Conservation (phyloP, 2,888 invertebrate species). For the Diloba caeruleocephala region DNA sequence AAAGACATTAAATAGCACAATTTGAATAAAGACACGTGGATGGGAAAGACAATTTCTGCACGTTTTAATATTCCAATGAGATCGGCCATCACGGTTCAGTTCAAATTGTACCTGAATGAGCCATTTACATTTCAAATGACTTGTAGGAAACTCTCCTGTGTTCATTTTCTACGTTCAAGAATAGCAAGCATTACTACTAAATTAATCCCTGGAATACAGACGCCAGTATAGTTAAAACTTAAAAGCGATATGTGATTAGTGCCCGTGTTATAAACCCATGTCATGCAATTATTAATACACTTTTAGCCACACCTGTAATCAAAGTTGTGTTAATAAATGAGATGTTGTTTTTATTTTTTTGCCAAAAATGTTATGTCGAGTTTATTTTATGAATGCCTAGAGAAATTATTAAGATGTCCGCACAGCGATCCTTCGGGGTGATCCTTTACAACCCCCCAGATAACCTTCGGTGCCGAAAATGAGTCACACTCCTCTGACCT, state of each 20-base stretch:
- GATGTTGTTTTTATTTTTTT: too few species aligned
- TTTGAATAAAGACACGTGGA: constrained; percentile 23
- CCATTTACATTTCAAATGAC: constrained; percentile 54
- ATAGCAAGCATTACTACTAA: constrained; percentile 29
- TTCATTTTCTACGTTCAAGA: constrained; percentile 46
- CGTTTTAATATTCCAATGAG: constrained; percentile 53
- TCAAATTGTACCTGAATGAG: constrained; percentile 49
- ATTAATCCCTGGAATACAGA: constrained; percentile 35
- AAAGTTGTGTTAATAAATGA: too few species aligned
- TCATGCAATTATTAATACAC: too few species aligned
- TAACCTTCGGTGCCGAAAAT: too few species aligned
- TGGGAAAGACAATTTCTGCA: constrained; percentile 34
- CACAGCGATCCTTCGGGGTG: too few species aligned
- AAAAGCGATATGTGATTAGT: not conserved
- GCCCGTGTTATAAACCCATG: too few species aligned
- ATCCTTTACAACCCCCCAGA: too few species aligned
- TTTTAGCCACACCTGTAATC: too few species aligned
- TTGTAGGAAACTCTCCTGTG: constrained; percentile 36
- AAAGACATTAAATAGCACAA: not conserved
- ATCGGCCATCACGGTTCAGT: constrained; percentile 36
- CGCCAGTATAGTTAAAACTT: not conserved
- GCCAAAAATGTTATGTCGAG: too few species aligned
- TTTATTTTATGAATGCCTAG: too few species aligned
- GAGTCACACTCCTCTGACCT: too few species aligned
- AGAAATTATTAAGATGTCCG: too few species aligned